These are phyloP conservation scores for Tor tambroides DNA, from an alignment of 2,113 vertebrate genomes.

Conservation along the genomic window DNA sequence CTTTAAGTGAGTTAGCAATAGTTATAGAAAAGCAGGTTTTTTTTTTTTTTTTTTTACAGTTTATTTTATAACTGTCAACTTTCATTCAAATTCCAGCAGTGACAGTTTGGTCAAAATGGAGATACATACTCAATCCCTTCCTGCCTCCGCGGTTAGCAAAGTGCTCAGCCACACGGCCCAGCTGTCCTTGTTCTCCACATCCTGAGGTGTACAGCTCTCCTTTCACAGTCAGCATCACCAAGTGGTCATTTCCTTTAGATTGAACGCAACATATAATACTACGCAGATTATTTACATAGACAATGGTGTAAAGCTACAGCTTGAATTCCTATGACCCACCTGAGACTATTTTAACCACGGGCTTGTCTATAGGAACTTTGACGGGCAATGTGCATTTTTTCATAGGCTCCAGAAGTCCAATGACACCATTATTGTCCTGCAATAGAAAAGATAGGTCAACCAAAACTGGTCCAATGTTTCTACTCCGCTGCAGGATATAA, in stretches of 20 bases:
- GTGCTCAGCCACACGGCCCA: slow-evolving; percentile 88
- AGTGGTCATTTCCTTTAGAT: slow-evolving; percentile 88
- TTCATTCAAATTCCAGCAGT: too few species aligned
- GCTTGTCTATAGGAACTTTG: slow-evolving; percentile 74
- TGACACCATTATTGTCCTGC: slow-evolving; percentile 96
- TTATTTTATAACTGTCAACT: too few species aligned
- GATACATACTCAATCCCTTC: slow-evolving; percentile 85
- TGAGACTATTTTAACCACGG: slow-evolving; percentile 88
- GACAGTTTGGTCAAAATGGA: background rate
- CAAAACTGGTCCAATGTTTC: background rate
- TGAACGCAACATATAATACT: background rate
- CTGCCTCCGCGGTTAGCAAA: slow-evolving; percentile 90
- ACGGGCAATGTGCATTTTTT: slow-evolving; percentile 81
- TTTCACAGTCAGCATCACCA: slow-evolving; percentile 85
- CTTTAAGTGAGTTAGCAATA: too few species aligned
- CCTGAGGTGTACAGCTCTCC: slow-evolving; percentile 90
- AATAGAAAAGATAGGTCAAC: background rate
- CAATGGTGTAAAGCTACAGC: background rate
- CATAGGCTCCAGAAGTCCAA: slow-evolving; percentile 91
- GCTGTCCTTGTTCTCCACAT: slow-evolving; percentile 93
- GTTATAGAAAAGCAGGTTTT: too few species aligned
- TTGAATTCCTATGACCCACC: slow-evolving; percentile 71
- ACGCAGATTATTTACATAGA: background rate
- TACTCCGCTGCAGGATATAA: too few species aligned
- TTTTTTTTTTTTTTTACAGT: too few species aligned